Conservation (phyloP, 2,797 vertebrate genomes). For the Arctocebus calabarensis region DNA sequence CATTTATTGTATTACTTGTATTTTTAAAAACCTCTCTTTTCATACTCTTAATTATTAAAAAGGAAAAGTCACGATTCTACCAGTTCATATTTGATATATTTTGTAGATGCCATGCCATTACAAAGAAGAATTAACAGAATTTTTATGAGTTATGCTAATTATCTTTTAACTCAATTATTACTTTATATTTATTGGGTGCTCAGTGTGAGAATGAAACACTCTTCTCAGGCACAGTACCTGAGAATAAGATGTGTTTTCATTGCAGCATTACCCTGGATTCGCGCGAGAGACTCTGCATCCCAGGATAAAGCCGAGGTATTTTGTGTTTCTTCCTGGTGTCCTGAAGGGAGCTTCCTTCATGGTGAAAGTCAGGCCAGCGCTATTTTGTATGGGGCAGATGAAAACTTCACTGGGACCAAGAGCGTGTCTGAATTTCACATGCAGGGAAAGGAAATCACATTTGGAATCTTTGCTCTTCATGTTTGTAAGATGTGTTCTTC, state of each 20-base stretch:
- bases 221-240: background rate
- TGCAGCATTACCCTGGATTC: background rate
- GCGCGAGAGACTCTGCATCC: background rate
- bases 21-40: conserved; percentile 32
- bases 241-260: background rate
- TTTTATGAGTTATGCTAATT: background rate
- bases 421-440: background rate
- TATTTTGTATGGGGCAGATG: background rate
- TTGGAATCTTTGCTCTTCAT: background rate
- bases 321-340: background rate
- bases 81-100: background rate
- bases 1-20: background rate
- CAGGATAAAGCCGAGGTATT: background rate
- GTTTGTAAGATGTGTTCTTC: background rate
- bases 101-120: background rate
- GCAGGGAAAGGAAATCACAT: background rate
- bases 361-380: background rate
- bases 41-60: conserved; percentile 24
- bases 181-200: background rate
- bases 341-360: background rate
- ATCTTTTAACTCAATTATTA: background rate
- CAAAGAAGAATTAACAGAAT: background rate
- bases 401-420: background rate
- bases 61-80: conserved; percentile 14
- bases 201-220: background rate